Evolutionary conservation across 2,888 invertebrate genomes (phyloP).

Genomic region (Eulithis prunata): DNA sequence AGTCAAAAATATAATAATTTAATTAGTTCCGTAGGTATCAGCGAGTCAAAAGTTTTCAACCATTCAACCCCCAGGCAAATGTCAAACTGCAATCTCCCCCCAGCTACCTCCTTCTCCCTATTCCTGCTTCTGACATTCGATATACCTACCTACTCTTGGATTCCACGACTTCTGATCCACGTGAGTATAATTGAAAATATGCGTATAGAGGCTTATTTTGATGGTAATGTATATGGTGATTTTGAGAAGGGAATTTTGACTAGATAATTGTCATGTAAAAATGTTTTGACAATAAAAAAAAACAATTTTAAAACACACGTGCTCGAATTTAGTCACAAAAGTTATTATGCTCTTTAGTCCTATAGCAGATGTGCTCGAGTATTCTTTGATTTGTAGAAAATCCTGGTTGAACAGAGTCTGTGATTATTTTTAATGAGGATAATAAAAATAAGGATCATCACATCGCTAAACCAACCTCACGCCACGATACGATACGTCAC

Average conservation of each 20-base stretch:
- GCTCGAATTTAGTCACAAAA: no score
- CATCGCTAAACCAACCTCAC: neutral
- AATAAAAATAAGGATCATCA: neutral
- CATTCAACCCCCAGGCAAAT: constrained; percentile 27
- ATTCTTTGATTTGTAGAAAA: no score
- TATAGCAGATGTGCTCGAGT: no score
- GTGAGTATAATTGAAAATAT: constrained; percentile 39
- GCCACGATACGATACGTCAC: no score
- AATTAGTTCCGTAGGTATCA: constrained; percentile 13
- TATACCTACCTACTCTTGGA: constrained; percentile 22
- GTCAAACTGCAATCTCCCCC: constrained; percentile 30
- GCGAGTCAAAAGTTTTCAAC: constrained; percentile 7
- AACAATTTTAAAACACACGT: neutral
- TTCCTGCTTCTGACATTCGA: constrained; percentile 38
- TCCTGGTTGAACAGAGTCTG: no score
- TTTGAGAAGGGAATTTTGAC: constrained; percentile 5
- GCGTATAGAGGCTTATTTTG: constrained; percentile 21
- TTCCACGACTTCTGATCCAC: constrained; percentile 27
- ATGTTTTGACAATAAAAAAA: neutral
- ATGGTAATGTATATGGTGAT: constrained; percentile 28
- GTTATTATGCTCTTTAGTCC: no score
- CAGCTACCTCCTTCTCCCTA: constrained; percentile 16
- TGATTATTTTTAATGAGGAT: no score
- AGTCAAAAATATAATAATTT: neutral
- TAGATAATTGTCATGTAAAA: constrained; percentile 21